phyloP scores from a whole-genome alignment of 2,888 invertebrate species.

The Macroteleia sp. region DNA sequence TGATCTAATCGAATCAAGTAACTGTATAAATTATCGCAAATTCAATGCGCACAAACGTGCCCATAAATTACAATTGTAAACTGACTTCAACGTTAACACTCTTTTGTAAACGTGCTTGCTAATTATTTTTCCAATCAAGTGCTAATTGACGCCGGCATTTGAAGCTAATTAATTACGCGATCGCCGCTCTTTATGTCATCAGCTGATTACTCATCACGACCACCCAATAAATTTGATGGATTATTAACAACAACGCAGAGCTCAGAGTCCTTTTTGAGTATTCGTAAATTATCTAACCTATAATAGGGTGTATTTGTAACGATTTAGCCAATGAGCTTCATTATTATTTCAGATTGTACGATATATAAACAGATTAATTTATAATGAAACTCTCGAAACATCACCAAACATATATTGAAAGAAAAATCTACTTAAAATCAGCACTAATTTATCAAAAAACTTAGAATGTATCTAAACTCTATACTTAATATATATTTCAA shows the following conservation, averaged over 20 bases:
- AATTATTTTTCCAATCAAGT: slow-evolving; percentile 63
- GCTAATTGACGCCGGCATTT: slow-evolving; percentile 55
- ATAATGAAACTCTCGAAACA: too few relatives aligned
- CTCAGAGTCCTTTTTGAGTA: too few relatives aligned
- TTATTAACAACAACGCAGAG: slow-evolving; percentile 41
- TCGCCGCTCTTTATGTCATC: slow-evolving; percentile 50
- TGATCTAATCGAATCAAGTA: slow-evolving; percentile 43
- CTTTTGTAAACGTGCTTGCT: slow-evolving; percentile 59
- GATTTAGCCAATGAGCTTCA: too few relatives aligned
- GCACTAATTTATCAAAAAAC: too few relatives aligned
- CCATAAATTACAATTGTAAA: slow-evolving; percentile 59
- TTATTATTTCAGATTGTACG: too few relatives aligned
- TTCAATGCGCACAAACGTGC: slow-evolving; percentile 34
- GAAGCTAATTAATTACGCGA: slow-evolving; percentile 59
- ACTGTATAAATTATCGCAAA: slow-evolving; percentile 49
- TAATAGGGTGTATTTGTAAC: too few relatives aligned
- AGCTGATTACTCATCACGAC: slow-evolving; percentile 35
- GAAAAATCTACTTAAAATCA: too few relatives aligned
- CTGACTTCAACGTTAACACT: slow-evolving; percentile 50
- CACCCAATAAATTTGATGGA: slow-evolving; percentile 55
- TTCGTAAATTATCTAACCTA: too few relatives aligned
- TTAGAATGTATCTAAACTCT: too few relatives aligned
- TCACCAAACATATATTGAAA: too few relatives aligned
- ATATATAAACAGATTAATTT: too few relatives aligned
- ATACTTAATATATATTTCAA: too few relatives aligned